Percentiles rank a stretch among this genome's conserved stretches.
phyloP scores from a whole-genome alignment of 23 tunicate genomes.

The Halocynthia roretzi region DNA sequence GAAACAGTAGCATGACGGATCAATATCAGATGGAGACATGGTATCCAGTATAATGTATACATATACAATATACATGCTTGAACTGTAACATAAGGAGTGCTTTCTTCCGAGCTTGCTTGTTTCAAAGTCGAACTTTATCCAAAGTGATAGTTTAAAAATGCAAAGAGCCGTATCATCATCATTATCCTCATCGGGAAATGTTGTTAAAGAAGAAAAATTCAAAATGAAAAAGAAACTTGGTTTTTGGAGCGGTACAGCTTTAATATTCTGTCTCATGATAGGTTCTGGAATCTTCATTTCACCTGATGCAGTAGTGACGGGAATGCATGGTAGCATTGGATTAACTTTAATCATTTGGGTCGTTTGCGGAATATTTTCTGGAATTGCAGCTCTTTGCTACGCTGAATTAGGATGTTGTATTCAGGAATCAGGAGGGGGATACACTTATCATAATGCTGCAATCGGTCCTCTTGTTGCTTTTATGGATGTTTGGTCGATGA shows the following conservation, averaged over 20 bases:
- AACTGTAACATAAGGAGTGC: too few species aligned
- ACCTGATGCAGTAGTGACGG: conserved; percentile 18
- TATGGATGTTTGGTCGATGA: conserved; percentile 2
- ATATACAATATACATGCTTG: too few species aligned
- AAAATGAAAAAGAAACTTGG: conserved; percentile 5
- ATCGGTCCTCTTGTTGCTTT: conserved; percentile 24
- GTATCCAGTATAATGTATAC: too few species aligned
- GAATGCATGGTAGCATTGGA: conserved; percentile 42
- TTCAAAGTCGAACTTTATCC: too few species aligned
- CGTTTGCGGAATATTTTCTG: conserved; percentile 3
- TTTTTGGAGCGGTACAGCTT: not conserved
- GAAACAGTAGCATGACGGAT: too few species aligned
- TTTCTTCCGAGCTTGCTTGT: too few species aligned
- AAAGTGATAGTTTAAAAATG: too few species aligned
- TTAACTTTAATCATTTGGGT: conserved; percentile 34
- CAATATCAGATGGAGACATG: too few species aligned
- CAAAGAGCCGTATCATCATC: too few species aligned
- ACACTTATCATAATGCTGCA: conserved; percentile 19
- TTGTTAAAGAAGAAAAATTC: not conserved
- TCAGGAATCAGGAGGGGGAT: conserved; percentile 9
- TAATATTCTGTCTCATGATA: not conserved
- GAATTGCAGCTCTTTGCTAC: too few species aligned
- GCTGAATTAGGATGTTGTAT: too few species aligned
- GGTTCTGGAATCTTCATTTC: conserved; percentile 29
- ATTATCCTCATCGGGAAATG: too few species aligned